These are phyloP conservation scores for Nebria brevicollis DNA, from an alignment of 2,888 invertebrate species.

Conservation along the genomic window DNA sequence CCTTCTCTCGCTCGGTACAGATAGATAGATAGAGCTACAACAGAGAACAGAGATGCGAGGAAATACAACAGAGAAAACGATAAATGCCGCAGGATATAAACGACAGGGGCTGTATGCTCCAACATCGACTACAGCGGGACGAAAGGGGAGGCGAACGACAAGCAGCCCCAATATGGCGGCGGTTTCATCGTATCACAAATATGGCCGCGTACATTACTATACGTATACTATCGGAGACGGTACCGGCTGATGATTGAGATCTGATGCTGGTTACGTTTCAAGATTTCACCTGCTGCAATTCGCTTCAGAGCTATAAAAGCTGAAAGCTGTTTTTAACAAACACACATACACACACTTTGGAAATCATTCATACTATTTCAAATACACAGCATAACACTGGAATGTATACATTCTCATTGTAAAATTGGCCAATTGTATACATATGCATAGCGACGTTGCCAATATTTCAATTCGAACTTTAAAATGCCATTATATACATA, in stretches of 20 bases:
- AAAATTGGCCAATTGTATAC: too few species aligned
- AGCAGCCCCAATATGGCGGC: conserved; percentile 33
- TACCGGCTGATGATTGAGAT: not conserved
- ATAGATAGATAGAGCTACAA: not conserved
- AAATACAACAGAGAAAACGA: not conserved
- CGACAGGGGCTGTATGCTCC: not conserved
- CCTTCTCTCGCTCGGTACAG: not conserved
- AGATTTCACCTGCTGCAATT: not conserved
- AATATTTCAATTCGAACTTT: too few species aligned
- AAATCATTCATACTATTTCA: too few species aligned
- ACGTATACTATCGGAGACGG: not conserved
- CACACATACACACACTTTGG: too few species aligned
- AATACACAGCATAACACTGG: too few species aligned
- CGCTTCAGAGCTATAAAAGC: too few species aligned
- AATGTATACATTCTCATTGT: too few species aligned
- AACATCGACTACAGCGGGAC: not conserved
- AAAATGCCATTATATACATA: too few species aligned
- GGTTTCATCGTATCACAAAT: conserved; percentile 17
- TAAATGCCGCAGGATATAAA: not conserved
- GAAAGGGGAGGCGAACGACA: not conserved
- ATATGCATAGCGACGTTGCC: too few species aligned
- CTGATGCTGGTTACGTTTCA: not conserved
- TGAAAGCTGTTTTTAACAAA: too few species aligned
- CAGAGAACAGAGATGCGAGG: conserved; percentile 1
- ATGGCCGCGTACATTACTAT: conserved; percentile 25